Base-by-base conservation (phyloP, 2,797 vertebrate species). In the Manis javanica region DNA sequence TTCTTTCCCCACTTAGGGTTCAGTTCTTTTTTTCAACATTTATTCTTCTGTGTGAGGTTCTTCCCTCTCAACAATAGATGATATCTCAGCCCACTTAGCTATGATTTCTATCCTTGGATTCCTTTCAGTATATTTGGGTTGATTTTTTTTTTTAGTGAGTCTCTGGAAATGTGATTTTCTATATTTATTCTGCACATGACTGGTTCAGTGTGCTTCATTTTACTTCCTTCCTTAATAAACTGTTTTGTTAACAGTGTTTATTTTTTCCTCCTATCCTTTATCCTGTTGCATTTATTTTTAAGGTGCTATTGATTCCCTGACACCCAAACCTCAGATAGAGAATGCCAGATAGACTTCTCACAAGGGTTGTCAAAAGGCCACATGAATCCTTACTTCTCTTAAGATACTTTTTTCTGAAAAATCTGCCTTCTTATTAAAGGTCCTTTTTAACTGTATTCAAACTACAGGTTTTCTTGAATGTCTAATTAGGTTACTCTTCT, bases 191-290 rank as follows among this genome's bases (percentile, higher is more conserved):
- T 92, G 88, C 88, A 85, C 95, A 93, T 93, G 93, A 97, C 91
- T 87, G 88, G 42, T 74, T 97, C 90, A 14, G 18, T 86, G 91
- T 85, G 61, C 78, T 98, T 82, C 87, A 93, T 96, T 97, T 97
- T 74, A 86, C 75, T 98, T 98, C 96, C 95, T 97, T 97, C 96
- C 94, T 96, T 95, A 96, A 96, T 88, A 96, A 97, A 96, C 92
- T 94, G 66, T 63, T 93, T 97, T 98, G 94, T 97, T 97, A 96
- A 66, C 94, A 77, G 82, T 93, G 95, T 97, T 97, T 98, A 98
- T 87, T 96, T 97, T 96, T 97, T 88, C 78, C 68, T 97, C 97
- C 68, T 66, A 49, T 91, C 71, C 79, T 81, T 97, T 94, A 97
- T 95, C 91, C 95, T 90, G 97, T 68, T 95, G 94, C 37, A 68